Evolutionary conservation across 2,113 vertebrate genomes (phyloP).

Genomic region (Nibea albiflora): DNA sequence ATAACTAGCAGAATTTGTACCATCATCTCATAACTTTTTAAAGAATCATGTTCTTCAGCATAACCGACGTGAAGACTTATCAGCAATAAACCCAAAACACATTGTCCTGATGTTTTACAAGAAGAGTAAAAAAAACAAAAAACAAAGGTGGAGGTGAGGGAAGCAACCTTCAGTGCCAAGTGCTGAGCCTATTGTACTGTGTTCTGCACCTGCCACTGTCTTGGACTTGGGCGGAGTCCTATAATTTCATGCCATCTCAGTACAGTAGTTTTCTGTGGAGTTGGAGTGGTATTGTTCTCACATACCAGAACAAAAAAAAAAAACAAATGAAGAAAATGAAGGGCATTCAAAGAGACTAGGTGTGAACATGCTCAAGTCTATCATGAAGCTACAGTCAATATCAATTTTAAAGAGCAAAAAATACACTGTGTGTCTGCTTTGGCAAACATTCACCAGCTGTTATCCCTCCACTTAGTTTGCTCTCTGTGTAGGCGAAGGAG

Average conservation of each 20-base stretch:
- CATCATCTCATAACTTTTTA: not conserved
- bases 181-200: not conserved
- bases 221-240: not conserved
- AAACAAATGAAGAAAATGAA: constrained; percentile 30
- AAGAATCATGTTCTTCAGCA: not conserved
- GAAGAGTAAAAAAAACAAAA: not conserved
- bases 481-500: constrained; percentile 47
- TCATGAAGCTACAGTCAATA: not conserved
- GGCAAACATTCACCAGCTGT: constrained; percentile 39
- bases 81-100: not conserved
- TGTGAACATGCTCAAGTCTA: constrained; percentile 6
- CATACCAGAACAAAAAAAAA: constrained; percentile 20
- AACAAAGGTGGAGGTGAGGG: not conserved
- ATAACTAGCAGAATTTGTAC: not conserved
- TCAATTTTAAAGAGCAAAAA: not conserved
- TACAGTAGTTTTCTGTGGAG: not conserved
- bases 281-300: not conserved
- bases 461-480: constrained; percentile 17
- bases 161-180: too few relatives aligned
- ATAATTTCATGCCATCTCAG: not conserved
- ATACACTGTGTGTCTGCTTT: not conserved
- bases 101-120: not conserved
- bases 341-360: constrained; percentile 1
- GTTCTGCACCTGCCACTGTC: not conserved
- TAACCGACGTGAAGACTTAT: not conserved